These are phyloP conservation scores for Diploptera punctata DNA, from an alignment of 2,888 invertebrate species.

Conservation along the genomic window DNA sequence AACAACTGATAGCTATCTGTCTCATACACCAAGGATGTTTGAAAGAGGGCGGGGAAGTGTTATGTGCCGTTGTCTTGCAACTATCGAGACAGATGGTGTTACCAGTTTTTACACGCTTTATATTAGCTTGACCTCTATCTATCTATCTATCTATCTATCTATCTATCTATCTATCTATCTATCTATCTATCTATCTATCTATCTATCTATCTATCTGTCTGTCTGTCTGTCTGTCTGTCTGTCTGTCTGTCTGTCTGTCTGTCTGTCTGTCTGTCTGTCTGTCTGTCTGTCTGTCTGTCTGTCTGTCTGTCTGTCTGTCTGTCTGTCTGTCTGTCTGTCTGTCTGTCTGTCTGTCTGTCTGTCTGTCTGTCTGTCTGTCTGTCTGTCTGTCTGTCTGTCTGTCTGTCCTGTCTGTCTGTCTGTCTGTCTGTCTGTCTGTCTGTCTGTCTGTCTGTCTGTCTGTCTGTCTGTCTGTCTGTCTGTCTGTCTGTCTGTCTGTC, in stretches of 20 bases:
- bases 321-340: not conserved
- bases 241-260: not conserved
- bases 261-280: not conserved
- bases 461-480: not conserved
- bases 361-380: not conserved
- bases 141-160: not conserved
- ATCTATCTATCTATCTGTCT: too few relatives aligned
- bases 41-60: too few relatives aligned
- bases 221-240: constrained; percentile 30
- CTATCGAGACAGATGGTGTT: too few relatives aligned
- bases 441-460: not conserved
- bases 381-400: constrained; percentile 15
- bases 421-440: not conserved
- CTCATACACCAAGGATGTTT: too few relatives aligned
- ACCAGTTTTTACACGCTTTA: too few relatives aligned
- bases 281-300: not conserved
- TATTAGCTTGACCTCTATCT: too few relatives aligned
- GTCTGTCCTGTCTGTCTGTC: too few relatives aligned
- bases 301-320: not conserved
- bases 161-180: not conserved
- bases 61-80: too few relatives aligned
- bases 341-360: not conserved
- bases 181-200: not conserved
- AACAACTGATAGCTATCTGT: too few relatives aligned
- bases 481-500: not conserved